A percentile compares a stretch with the other conserved stretches of the same genome.
These are phyloP conservation scores for Echinarachnius parma DNA, from an alignment of 53 echinoderm and acorn worm species.

Conservation along the genomic window DNA sequence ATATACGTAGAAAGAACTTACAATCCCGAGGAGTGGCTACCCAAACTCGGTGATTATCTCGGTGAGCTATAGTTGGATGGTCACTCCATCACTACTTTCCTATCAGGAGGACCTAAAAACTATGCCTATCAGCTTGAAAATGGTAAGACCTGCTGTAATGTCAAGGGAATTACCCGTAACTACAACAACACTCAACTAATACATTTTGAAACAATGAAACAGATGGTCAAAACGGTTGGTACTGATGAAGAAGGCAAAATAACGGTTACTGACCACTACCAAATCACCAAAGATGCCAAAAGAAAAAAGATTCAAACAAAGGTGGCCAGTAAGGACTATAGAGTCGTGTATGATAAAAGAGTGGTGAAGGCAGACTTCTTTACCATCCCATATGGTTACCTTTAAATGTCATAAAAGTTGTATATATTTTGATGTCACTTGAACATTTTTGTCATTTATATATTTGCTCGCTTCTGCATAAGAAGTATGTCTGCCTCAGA, in stretches of 20 bases:
- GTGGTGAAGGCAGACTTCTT: slow-evolving; percentile 39
- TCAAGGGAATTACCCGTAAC: slow-evolving; percentile 56
- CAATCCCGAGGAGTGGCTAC: slow-evolving; percentile 24
- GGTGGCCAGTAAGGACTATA: slow-evolving; percentile 51
- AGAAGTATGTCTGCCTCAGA: no score
- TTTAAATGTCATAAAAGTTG: no score
- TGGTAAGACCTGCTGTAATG: slow-evolving; percentile 64
- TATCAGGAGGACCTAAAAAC: slow-evolving; percentile 21
- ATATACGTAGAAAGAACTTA: slow-evolving; percentile 34
- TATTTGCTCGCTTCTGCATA: no score
- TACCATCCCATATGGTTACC: slow-evolving; percentile 60
- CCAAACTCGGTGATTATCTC: slow-evolving; percentile 49
- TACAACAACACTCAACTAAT: slow-evolving; percentile 42
- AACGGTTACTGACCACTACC: slow-evolving; percentile 13
- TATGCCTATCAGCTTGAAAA: slow-evolving; percentile 37
- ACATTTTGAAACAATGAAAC: slow-evolving; percentile 49
- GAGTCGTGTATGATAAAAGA: slow-evolving; percentile 62
- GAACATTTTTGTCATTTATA: no score
- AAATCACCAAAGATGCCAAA: slow-evolving; percentile 46
- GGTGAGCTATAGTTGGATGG: slow-evolving; percentile 58
- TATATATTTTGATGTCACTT: no score
- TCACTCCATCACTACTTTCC: slow-evolving; percentile 9
- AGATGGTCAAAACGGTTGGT: slow-evolving; percentile 46
- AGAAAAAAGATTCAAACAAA: slow-evolving; percentile 36
- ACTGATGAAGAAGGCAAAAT: background rate